phyloP scores from a whole-genome alignment of 2,113 vertebrate genomes.

The Ophiodon elongatus region DNA sequence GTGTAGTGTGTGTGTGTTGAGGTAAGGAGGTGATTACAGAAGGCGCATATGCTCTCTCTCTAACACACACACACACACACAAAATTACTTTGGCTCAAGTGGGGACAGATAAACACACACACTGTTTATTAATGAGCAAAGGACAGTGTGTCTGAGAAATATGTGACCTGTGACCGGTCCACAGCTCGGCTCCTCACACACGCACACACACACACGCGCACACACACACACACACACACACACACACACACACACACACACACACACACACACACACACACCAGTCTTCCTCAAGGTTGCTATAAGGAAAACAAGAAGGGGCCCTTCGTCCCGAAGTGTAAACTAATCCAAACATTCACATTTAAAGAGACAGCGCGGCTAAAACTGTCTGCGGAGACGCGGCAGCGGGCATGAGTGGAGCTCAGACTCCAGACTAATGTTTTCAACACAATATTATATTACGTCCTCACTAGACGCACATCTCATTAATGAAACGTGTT shows the following conservation, averaged over 20 bases:
- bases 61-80: constrained; percentile 24
- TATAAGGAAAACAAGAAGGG: constrained; percentile 65
- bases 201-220: constrained; percentile 39
- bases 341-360: constrained; percentile 41
- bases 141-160: constrained; percentile 68
- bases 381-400: not conserved
- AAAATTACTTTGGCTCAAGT: not conserved
- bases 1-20: not conserved
- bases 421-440: not conserved
- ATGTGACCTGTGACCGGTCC: constrained; percentile 54
- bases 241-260: constrained; percentile 49
- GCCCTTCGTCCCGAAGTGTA: constrained; percentile 46
- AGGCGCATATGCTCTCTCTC: too few species aligned
- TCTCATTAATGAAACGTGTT: too few species aligned
- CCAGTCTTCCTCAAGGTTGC: constrained; percentile 64
- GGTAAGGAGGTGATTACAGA: constrained; percentile 5
- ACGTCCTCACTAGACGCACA: too few species aligned
- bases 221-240: constrained; percentile 24
- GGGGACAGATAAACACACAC: constrained; percentile 38
- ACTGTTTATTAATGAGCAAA: constrained; percentile 65
- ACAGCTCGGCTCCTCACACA: constrained; percentile 22
- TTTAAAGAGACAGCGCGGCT: constrained; percentile 1
- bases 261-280: constrained; percentile 20
- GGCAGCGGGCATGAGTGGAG: fast-evolving
- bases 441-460: too few species aligned